Base-by-base conservation (phyloP, 2,888 invertebrate species). In the Mythimna albipuncta region DNA sequence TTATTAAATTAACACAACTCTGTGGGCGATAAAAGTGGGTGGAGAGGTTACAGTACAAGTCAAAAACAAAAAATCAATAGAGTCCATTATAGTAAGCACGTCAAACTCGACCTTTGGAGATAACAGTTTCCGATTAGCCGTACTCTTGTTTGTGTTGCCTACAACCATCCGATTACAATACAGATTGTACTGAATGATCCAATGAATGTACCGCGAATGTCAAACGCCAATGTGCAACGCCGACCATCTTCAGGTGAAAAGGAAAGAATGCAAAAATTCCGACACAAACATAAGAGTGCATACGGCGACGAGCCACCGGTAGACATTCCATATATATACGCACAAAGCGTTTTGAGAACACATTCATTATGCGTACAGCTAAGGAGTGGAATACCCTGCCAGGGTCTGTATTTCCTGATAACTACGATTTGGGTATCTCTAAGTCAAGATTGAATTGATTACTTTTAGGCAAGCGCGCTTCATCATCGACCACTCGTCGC, bases 91-190 rank as follows among this genome's bases (percentile, higher is more conserved):
- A 57, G 44, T 47, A 69, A 32, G 2, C 13, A 57, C 21, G 13
- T 72, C 54, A 16, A 73, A 74, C 47, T 47, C 47, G 58, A 59
- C 58, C 72, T 75, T 72, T 79, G 6, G n/a, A 57, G 50, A 78
- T 70, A 75, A 70, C 57, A 50, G 5, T 70, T 57, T 26, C 55
- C 32, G 50, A 70, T 52, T 35, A 70, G 13, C 41, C 21, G 41
- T 52, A 61, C 21, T 62, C 55, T 70, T 44, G 35, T 41, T 70
- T 50, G 38, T 38, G 11, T 2, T 47, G n/a, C 38, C 61, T 57
- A 75, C 47, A 32, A 38, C 19, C 10, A 11, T 47, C 3, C 38
- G 41, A 57, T 63, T 44, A 74, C 54, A 64, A 79, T 72, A 64
- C 50, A 35, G 16, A 54, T 32, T 41, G 6, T 6, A 57, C 16